Base-by-base conservation (phyloP, 2,888 invertebrate species). In the Trichogramma dendrolimi region DNA sequence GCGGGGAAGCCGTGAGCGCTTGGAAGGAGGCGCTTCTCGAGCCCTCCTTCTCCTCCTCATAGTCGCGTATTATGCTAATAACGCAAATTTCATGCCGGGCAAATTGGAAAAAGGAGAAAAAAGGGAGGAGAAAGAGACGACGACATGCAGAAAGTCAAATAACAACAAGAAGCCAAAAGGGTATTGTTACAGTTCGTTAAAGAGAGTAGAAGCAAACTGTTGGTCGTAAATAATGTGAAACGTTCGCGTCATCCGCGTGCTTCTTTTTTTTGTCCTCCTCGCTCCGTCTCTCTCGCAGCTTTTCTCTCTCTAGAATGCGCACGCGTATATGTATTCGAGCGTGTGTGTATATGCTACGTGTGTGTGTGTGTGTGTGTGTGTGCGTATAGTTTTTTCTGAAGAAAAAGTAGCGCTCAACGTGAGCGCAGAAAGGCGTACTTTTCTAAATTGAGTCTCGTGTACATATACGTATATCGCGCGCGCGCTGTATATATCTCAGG, bases 171-270 rank as follows among this genome's bases (percentile, higher is more conserved):
- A 27, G 27, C 27, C 27, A 27, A 27, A 27, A 27, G 27, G 27
- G 50, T 50, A 51, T 44, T 51, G 47, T 43, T 54, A 59, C 38
- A 38, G 40, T 58, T 46, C 43, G 39, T 40, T 7, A 46, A 47
- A 39, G 43, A 11, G 39, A 50, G 8, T 40, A 38, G 10, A n/a
- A 27, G 27, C 27, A 27, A 27, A 27, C 27, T 27, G 40, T 4
- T 6, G 50, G 11, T 42, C 55, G 50, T 58, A 59, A 62, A 62
- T 55, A 59, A 59, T 59, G 50, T 40, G 7, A 27, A 52, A 55
- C 10, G 11, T 54, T 53, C 55, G 59, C 59, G 55, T 55, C 59
- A 59, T 62, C 10, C 40, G 10, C 46, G 1, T n/a, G 40, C 4
- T 43, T 4, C 44, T 40, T 58, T 8, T 27, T 41, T 51, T 40